Evolutionary conservation across 2,797 vertebrate species (phyloP).

Genomic region (Clarias platycephalus): DNA sequence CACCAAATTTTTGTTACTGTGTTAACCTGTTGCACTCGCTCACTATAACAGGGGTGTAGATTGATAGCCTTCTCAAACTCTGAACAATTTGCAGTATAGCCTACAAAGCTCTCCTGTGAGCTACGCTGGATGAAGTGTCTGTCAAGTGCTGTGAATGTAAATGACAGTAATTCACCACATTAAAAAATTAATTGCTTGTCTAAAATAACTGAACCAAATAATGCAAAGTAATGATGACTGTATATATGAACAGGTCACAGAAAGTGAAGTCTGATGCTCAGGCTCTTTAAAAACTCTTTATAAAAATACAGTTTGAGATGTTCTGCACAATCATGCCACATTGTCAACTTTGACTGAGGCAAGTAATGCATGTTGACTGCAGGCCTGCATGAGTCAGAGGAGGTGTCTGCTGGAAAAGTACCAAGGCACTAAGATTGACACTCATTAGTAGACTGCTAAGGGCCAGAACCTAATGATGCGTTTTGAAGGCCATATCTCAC

Average conservation of each 20-base stretch:
- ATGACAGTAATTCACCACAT: background rate
- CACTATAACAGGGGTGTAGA: background rate
- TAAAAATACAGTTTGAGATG: slow-evolving; percentile 37
- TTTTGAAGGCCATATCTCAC: slow-evolving; percentile 70
- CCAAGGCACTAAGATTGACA: slow-evolving; percentile 78
- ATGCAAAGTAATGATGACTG: background rate
- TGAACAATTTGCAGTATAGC: background rate
- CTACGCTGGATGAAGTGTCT: background rate
- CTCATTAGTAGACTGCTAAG: slow-evolving; percentile 76
- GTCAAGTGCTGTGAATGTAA: background rate
- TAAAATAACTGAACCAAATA: background rate
- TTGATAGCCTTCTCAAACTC: background rate
- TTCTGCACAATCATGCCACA: slow-evolving; percentile 49
- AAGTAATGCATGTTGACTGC: slow-evolving; percentile 79
- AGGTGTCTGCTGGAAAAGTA: slow-evolving; percentile 81
- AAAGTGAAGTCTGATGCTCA: slow-evolving; percentile 29
- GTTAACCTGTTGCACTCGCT: background rate
- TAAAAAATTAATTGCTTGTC: background rate
- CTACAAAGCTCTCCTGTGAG: background rate
- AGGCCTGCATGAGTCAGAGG: slow-evolving; percentile 80
- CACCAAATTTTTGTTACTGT: background rate
- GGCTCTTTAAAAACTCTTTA: background rate
- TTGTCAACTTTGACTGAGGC: slow-evolving; percentile 68
- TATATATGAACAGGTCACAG: slow-evolving; percentile 7
- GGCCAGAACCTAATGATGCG: slow-evolving; percentile 56